These are phyloP conservation scores for Siniperca chuatsi DNA, from an alignment of 2,113 vertebrate genomes.

Conservation along the genomic window DNA sequence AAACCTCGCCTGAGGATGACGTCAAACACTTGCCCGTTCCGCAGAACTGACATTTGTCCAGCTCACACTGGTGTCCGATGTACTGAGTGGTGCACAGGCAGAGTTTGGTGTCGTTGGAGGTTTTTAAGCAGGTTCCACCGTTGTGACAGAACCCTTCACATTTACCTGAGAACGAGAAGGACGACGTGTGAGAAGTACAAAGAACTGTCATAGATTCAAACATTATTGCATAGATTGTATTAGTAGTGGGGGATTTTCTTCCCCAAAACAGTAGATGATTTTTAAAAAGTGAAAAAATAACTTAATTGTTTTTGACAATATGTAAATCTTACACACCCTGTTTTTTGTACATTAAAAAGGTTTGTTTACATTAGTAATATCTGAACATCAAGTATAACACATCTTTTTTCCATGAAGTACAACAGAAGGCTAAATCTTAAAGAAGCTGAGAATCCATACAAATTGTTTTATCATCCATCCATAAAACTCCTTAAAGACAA, in stretches of 20 bases:
- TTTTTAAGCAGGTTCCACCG: constrained; percentile 89
- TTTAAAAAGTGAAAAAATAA: background rate
- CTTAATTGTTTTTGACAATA: background rate
- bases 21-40: constrained; percentile 88
- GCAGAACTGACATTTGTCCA: constrained; percentile 92
- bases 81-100: constrained; percentile 89
- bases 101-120: constrained; percentile 83
- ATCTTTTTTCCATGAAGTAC: background rate
- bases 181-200: background rate
- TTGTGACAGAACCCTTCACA: constrained; percentile 93
- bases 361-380: background rate
- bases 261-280: background rate
- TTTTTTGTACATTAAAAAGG: background rate
- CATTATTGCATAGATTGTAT: background rate
- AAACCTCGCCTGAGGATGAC: constrained; percentile 83
- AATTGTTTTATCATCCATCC: background rate
- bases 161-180: constrained; percentile 79
- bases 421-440: background rate
- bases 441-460: background rate
- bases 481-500: background rate
- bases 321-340: too few relatives aligned
- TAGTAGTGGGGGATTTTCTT: background rate
- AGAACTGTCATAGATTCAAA: background rate
- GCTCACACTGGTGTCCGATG: constrained; percentile 87
- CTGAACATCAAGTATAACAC: background rate